phyloP scores from a whole-genome alignment of 1,140 invertebrate genomes.

The Rhyacophila brunnea region DNA sequence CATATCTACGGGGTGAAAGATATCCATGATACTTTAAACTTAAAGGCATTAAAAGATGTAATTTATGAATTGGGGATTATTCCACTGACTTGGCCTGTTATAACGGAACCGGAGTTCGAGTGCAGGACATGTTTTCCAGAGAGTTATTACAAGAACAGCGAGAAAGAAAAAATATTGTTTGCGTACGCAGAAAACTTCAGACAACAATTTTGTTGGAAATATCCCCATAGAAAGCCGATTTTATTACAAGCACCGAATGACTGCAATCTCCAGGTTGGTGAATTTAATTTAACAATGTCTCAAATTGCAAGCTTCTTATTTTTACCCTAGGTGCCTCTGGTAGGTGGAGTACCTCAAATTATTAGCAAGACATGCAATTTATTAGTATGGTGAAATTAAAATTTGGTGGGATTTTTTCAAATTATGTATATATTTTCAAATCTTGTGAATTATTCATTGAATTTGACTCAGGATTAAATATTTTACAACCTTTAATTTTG shows the following conservation, averaged over 20 bases:
- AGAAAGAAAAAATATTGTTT: slow-evolving; percentile 76
- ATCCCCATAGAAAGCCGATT: slow-evolving; percentile 67
- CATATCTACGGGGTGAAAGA: slow-evolving; percentile 21
- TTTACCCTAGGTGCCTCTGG: too few relatives aligned
- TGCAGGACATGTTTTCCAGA: slow-evolving; percentile 61
- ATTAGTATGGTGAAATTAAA: too few relatives aligned
- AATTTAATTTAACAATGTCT: slow-evolving; percentile 1
- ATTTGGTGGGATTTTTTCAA: too few relatives aligned
- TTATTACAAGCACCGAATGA: slow-evolving; percentile 79
- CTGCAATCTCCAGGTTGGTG: slow-evolving; percentile 67
- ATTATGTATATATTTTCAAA: too few relatives aligned
- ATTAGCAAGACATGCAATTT: too few relatives aligned
- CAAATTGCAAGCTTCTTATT: too few relatives aligned
- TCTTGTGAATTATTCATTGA: too few relatives aligned
- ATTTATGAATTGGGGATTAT: slow-evolving; percentile 53
- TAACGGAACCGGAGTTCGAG: slow-evolving; percentile 52
- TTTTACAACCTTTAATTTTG: too few relatives aligned
- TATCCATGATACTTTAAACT: slow-evolving; percentile 12
- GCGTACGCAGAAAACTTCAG: slow-evolving; percentile 82
- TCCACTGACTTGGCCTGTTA: slow-evolving; percentile 52
- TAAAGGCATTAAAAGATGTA: slow-evolving; percentile 42
- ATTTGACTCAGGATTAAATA: too few relatives aligned
- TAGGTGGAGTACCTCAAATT: too few relatives aligned
- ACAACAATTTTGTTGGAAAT: slow-evolving; percentile 69
- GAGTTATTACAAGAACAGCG: slow-evolving; percentile 69